A percentile compares a stretch with the other conserved stretches of the same genome.
Conservation (phyloP, 2,797 vertebrate species). For the Mus spretus region DNA sequence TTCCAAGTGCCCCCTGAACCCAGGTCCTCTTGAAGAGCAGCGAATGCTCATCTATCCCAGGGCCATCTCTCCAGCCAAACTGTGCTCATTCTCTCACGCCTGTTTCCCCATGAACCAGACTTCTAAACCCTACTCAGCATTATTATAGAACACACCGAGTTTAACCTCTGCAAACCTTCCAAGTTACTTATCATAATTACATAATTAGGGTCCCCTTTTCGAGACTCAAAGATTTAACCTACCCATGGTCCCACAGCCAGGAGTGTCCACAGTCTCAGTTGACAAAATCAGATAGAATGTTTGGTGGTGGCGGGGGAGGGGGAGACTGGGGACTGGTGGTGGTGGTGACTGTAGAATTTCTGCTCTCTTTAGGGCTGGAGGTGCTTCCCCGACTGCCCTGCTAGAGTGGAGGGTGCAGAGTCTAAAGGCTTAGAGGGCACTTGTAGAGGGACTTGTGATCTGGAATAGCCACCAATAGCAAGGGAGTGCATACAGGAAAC, state of each 20-base stretch:
- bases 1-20: not conserved
- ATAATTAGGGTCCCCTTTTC: not conserved
- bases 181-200: not conserved
- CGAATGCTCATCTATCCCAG: too few relatives aligned
- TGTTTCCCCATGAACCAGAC: not conserved
- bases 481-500: conserved; percentile 34
- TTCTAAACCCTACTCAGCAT: not conserved
- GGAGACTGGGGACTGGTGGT: not conserved
- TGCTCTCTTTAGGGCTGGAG: not conserved
- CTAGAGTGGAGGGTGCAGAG: not conserved
- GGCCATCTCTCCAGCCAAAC: not conserved
- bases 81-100: not conserved
- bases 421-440: not conserved
- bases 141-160: conserved; percentile 23
- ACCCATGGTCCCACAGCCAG: not conserved
- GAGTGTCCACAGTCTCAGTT: not conserved
- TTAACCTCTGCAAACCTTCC: conserved; percentile 53
- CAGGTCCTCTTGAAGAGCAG: not conserved
- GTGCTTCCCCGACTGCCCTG: not conserved
- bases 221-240: conserved; percentile 1
- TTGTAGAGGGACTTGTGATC: not conserved
- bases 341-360: not conserved
- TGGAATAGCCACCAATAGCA: not conserved
- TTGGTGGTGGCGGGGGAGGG: too few relatives aligned
- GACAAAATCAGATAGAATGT: not conserved